Percentiles rank a stretch among this genome's conserved stretches.
Conservation (phyloP, 2,888 invertebrate genomes). For the Dicycla oo region DNA sequence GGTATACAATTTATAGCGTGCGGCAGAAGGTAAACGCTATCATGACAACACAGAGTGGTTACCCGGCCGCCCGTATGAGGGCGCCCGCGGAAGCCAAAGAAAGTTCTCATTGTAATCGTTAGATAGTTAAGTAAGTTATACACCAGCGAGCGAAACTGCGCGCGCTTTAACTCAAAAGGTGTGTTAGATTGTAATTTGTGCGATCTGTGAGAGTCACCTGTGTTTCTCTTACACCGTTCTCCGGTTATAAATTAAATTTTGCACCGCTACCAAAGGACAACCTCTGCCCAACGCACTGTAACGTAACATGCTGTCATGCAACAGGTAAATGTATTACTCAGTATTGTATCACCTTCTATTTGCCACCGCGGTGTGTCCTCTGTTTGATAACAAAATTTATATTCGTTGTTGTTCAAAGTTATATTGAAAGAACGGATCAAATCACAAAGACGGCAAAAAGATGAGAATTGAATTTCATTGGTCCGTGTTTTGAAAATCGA, state of each 20-base stretch:
- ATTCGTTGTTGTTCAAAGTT: conserved; percentile 32
- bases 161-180: no score
- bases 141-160: no score
- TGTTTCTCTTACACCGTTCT: no score
- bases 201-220: no score
- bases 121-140: no score
- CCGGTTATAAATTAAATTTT: conserved; percentile 8
- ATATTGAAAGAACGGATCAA: background rate
- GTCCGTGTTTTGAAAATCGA: background rate
- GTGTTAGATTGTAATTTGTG: no score
- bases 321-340: conserved; percentile 57
- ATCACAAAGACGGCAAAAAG: conserved; percentile 9
- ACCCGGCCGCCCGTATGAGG: no score
- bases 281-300: conserved; percentile 16
- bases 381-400: conserved; percentile 76
- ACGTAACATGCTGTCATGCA: conserved; percentile 67
- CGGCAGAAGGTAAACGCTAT: no score
- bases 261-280: conserved; percentile 33
- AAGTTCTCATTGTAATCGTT: no score
- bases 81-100: no score
- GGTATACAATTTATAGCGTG: no score
- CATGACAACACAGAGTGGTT: no score
- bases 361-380: conserved; percentile 87
- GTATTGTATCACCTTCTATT: conserved; percentile 84
- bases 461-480: background rate